Conservation (phyloP, 2,113 vertebrate genomes). For the Otus sunia region DNA sequence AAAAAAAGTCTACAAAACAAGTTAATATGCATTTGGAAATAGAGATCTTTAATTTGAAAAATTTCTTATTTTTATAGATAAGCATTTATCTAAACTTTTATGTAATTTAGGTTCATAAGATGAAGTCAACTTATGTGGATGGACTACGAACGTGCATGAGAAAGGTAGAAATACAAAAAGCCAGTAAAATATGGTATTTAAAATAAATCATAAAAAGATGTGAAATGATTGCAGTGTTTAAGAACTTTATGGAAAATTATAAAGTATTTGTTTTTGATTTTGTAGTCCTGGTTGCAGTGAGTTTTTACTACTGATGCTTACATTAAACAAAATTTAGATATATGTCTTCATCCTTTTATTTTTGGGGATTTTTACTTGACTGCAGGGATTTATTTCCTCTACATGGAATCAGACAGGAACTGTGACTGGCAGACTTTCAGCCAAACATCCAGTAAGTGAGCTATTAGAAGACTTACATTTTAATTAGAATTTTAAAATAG, state of each 20-base stretch:
- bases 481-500: not conserved
- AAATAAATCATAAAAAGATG: not conserved
- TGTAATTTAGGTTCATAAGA: constrained; percentile 83
- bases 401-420: constrained; percentile 84
- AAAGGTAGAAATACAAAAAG: constrained; percentile 73
- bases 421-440: constrained; percentile 87
- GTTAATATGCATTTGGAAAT: not conserved
- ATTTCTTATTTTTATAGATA: not conserved
- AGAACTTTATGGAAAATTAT: not conserved
- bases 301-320: not conserved
- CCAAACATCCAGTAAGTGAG: constrained; percentile 86
- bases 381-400: constrained; percentile 69
- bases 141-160: constrained; percentile 80
- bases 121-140: constrained; percentile 91
- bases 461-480: not conserved
- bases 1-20: not conserved
- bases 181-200: not conserved
- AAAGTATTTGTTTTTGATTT: not conserved
- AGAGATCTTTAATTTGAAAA: not conserved
- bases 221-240: not conserved
- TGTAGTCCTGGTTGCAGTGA: not conserved
- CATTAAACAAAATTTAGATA: not conserved
- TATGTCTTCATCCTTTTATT: not conserved
- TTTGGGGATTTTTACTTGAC: not conserved
- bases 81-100: not conserved